These are phyloP conservation scores for Agapostemon virescens DNA, from an alignment of 2,888 invertebrate species.

Conservation along the genomic window DNA sequence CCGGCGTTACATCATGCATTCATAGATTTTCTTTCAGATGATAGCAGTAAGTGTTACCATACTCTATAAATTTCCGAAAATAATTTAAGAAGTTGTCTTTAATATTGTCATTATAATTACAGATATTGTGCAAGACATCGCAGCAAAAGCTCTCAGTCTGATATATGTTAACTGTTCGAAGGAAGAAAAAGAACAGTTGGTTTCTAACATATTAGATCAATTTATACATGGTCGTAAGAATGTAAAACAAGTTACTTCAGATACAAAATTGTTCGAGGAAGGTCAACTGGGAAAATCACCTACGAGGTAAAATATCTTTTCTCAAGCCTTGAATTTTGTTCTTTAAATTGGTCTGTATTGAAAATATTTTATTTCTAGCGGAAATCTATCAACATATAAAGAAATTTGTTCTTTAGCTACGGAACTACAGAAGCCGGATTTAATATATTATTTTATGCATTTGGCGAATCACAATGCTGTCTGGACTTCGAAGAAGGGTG, in stretches of 20 bases:
- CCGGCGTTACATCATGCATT: conserved; percentile 90
- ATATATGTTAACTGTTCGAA: conserved; percentile 92
- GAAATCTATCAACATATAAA: conserved; percentile 95
- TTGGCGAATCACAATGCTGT: conserved; percentile 96
- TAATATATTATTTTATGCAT: conserved; percentile 97
- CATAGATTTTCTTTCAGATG: conserved; percentile 92
- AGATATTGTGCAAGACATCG: conserved; percentile 97
- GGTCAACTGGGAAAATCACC: conserved; percentile 93
- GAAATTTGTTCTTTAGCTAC: conserved; percentile 96
- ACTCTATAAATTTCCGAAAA: conserved; percentile 14
- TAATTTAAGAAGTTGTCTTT: neutral
- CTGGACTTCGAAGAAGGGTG: conserved; percentile 97
- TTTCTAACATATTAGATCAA: conserved; percentile 90
- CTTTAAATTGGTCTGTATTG: neutral
- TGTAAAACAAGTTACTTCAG: conserved; percentile 88
- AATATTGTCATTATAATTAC: conserved; percentile 30
- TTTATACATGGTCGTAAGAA: conserved; percentile 89
- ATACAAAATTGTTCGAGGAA: conserved; percentile 93
- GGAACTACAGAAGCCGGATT: conserved; percentile 96
- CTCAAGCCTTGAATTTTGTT: neutral
- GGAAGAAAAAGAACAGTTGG: conserved; percentile 86
- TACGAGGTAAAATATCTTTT: conserved; percentile 85
- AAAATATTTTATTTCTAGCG: conserved; percentile 82
- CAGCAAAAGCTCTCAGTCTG: conserved; percentile 93
- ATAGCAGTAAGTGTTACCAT: conserved; percentile 85